A percentile compares a stretch with the other conserved stretches of the same genome.
These are phyloP conservation scores for Meteorus sp. DNA, from an alignment of 1,140 invertebrate species.

Conservation along the genomic window DNA sequence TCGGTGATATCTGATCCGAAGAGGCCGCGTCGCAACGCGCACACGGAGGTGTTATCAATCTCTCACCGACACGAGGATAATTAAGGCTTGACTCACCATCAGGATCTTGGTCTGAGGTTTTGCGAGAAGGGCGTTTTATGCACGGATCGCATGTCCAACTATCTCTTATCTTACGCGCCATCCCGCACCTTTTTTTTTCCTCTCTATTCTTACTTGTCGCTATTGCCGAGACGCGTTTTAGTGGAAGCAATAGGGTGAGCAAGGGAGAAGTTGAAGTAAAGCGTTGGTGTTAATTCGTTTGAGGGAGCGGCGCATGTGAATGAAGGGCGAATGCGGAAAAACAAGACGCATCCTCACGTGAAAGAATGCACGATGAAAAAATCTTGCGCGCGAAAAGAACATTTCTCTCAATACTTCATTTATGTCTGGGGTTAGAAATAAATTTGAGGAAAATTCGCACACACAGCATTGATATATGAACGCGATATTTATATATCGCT, in stretches of 20 bases:
- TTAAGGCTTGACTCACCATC: constrained; percentile 41
- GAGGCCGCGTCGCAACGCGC: neutral
- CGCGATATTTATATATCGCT: no score
- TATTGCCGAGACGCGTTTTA: no score
- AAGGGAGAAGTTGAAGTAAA: constrained; percentile 20
- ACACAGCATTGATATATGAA: neutral
- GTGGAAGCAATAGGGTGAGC: no score
- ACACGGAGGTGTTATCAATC: constrained; percentile 42
- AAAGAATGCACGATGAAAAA: neutral
- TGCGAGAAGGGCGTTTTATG: constrained; percentile 38
- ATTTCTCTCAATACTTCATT: neutral
- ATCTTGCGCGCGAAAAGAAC: neutral
- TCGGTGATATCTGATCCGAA: constrained; percentile 33
- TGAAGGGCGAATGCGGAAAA: neutral
- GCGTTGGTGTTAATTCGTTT: neutral
- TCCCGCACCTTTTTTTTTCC: constrained; percentile 40
- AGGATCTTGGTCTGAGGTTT: neutral
- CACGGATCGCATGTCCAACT: constrained; percentile 49
- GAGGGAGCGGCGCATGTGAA: neutral
- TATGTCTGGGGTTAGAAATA: neutral
- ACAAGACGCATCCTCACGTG: neutral
- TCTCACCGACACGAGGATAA: constrained; percentile 47
- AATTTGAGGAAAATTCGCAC: neutral
- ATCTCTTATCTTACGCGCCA: constrained; percentile 47
- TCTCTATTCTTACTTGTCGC: no score